phyloP scores from a whole-genome alignment of 2,888 invertebrate genomes.

The Ariolimax columbianus region DNA sequence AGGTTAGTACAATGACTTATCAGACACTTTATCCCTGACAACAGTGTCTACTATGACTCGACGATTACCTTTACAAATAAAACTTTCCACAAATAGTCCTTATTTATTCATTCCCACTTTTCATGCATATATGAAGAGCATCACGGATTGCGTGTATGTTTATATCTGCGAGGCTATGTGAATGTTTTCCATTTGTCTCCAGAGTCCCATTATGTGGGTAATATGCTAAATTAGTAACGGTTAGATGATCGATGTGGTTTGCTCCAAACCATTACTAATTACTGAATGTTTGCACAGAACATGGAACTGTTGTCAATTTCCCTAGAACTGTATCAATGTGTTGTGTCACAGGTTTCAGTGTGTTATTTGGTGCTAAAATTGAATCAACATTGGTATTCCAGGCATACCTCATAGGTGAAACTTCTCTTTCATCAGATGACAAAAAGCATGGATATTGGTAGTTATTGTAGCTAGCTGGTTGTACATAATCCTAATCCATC shows the following conservation, averaged over 20 bases:
- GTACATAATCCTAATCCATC: no score
- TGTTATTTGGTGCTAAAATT: no score
- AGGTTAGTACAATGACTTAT: no score
- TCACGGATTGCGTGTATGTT: neutral
- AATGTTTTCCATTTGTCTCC: neutral
- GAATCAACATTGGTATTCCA: no score
- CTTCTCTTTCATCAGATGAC: no score
- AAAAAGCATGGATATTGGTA: no score
- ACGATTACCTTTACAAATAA: no score
- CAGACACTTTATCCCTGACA: no score
- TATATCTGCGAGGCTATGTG: neutral
- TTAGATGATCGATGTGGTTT: slow-evolving; percentile 1
- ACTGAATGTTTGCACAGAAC: slow-evolving; percentile 10
- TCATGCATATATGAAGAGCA: neutral
- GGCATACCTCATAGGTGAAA: no score
- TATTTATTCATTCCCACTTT: neutral
- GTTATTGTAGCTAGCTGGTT: no score
- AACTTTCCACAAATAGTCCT: neutral
- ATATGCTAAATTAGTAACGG: neutral
- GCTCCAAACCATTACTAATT: neutral
- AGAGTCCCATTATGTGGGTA: neutral
- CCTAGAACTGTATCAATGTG: neutral
- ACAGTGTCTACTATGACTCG: no score
- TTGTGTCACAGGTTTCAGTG: neutral
- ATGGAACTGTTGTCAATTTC: neutral